Base-by-base conservation (phyloP, 2,797 vertebrate genomes). In the Parauchenoglanis ngamensis region DNA sequence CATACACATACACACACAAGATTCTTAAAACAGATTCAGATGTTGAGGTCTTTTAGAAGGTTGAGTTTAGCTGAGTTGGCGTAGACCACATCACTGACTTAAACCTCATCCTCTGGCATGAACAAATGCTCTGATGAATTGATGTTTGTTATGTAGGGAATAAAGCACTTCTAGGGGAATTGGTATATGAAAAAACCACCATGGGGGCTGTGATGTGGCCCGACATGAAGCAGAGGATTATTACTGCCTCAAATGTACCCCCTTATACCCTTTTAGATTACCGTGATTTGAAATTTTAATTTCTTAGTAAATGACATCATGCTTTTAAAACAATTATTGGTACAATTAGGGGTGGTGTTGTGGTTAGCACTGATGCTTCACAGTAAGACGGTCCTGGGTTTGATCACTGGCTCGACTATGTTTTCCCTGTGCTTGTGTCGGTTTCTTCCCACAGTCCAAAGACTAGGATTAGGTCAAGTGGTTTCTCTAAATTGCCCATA, bases 81-180 rank as follows among this genome's bases (percentile, higher is more conserved):
- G 10, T 31, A 67, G 44, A 75, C 65, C 73, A 63, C 31, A 12
- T 84, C 67, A 87, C 78, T 89, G 65, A 87, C 87, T 80, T 90
- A 54, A 91, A 87, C 91, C 83, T 87, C 87, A 78, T 61, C 83
- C 28, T 61, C 75, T 87, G 85, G 84, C 81, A 82, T 65, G 56
- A 57, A 86, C 86, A 10, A 79, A 59, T 83, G 83, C 7, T 67
- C 65, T 52, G 31, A 63, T 61, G 65, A 23, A 46, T 40, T 70
- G 63, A 59, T 49, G 63, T 28, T 86, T 44, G 5, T 19, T 80
- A n/a, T 81, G 79, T 49, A 3, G 49, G 44, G 44, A 49, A 46
- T 65, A 82, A 65, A 65, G 25, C 23, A 49, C 12, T n/a, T 7
- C 0, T 2, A 6, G 52, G 57, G 23, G 12, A 19, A 15, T 0